Evolutionary conservation across 2,888 invertebrate genomes (phyloP).

Genomic region (Arenicola marina): DNA sequence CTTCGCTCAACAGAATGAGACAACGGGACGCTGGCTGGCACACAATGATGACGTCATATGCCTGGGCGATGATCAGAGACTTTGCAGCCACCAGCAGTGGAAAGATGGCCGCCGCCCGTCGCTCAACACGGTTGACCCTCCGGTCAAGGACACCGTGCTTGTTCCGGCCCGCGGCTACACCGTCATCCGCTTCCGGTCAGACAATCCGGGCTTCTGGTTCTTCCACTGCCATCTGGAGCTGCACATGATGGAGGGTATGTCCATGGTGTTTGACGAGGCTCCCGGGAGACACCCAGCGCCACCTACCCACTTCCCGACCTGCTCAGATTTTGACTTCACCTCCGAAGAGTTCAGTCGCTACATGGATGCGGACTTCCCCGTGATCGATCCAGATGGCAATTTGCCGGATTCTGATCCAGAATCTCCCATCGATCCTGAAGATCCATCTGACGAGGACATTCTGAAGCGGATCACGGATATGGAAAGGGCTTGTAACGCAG

Average conservation of each 20-base stretch:
- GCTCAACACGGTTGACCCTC: slow-evolving; percentile 8
- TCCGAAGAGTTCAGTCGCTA: no score
- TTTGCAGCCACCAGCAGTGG: slow-evolving; percentile 2
- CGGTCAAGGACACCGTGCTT: slow-evolving; percentile 5
- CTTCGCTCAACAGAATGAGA: slow-evolving; percentile 11
- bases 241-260: slow-evolving; percentile 12
- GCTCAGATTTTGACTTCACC: no score
- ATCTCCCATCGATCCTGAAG: no score
- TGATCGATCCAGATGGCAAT: no score
- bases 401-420: no score
- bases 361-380: no score
- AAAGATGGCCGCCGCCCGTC: slow-evolving; percentile 16
- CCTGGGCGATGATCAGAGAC: slow-evolving; percentile 24
- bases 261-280: slow-evolving; percentile 6
- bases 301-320: no score
- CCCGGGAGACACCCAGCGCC: background rate
- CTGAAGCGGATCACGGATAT: no score
- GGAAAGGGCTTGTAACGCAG: no score
- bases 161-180: slow-evolving; percentile 11
- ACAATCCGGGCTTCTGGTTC: slow-evolving; percentile 11
- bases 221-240: slow-evolving; percentile 6
- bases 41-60: slow-evolving; percentile 30
- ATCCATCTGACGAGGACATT: no score
- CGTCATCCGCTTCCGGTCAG: slow-evolving; percentile 7
- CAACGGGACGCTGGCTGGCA: slow-evolving; percentile 16